phyloP scores from a whole-genome alignment of 1,140 invertebrate species.

The Parapsyche elsis region DNA sequence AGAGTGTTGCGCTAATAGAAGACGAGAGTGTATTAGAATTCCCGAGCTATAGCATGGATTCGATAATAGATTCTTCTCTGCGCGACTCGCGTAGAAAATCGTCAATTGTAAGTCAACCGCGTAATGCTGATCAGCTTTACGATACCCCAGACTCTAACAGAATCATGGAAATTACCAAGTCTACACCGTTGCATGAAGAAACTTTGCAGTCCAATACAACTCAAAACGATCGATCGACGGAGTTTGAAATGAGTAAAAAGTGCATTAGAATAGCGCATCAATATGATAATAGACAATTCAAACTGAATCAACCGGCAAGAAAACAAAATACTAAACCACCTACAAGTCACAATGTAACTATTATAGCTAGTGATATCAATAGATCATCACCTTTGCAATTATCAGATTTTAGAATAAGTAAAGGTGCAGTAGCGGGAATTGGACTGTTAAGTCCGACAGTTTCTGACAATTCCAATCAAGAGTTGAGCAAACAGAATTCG shows the following conservation, averaged over 20 bases:
- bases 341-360: not conserved
- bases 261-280: not conserved
- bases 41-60: not conserved
- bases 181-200: conserved; percentile 23
- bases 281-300: conserved; percentile 30
- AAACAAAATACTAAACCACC: conserved; percentile 43
- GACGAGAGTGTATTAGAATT: conserved; percentile 29
- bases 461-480: conserved; percentile 63
- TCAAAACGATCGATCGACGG: not conserved
- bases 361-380: not conserved
- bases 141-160: not conserved
- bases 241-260: conserved; percentile 21
- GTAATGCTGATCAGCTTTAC: too few relatives aligned
- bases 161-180: not conserved
- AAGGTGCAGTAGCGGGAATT: not conserved
- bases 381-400: not conserved
- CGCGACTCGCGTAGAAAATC: conserved; percentile 9
- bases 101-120: conserved; percentile 7
- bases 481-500: conserved; percentile 78
- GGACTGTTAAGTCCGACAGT: conserved; percentile 53
- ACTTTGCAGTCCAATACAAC: not conserved
- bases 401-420: not conserved
- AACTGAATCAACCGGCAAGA: conserved; percentile 33
- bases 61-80: not conserved
- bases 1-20: conserved; percentile 20